phyloP scores from a whole-genome alignment of 2,113 vertebrate species.

The Empidonax traillii region DNA sequence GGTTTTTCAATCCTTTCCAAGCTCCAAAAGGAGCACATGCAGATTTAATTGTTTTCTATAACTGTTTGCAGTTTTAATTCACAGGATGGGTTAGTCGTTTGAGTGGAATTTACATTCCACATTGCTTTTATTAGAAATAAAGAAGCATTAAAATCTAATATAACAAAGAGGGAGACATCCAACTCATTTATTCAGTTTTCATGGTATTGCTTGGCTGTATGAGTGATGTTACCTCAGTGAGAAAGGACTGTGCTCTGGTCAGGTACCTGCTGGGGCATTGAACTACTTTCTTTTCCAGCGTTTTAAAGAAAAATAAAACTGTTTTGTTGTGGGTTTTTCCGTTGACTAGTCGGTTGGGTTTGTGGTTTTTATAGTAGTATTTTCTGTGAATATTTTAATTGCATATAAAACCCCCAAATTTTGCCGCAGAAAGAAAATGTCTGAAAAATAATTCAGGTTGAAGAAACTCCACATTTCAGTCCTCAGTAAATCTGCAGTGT shows the following conservation, averaged over 20 bases:
- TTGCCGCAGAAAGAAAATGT: background rate
- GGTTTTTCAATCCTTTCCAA: background rate
- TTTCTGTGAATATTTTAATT: background rate
- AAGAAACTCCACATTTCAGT: background rate
- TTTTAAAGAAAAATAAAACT: background rate
- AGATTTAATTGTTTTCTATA: background rate
- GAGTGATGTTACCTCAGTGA: background rate
- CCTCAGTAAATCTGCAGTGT: background rate
- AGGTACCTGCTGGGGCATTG: background rate
- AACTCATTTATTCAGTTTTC: background rate
- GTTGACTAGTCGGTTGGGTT: background rate
- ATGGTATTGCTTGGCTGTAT: background rate
- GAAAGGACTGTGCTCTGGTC: background rate
- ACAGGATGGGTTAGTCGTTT: background rate
- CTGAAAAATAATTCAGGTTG: background rate
- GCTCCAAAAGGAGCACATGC: accelerated
- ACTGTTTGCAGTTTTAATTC: background rate
- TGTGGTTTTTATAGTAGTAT: accelerated
- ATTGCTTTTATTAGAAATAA: background rate
- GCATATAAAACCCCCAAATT: accelerated
- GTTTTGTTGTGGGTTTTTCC: background rate
- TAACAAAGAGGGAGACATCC: background rate
- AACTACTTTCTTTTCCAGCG: background rate
- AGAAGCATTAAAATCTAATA: background rate
- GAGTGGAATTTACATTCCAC: background rate